These are phyloP conservation scores for Vimba vimba DNA, from an alignment of 2,113 vertebrate genomes.

Conservation along the genomic window DNA sequence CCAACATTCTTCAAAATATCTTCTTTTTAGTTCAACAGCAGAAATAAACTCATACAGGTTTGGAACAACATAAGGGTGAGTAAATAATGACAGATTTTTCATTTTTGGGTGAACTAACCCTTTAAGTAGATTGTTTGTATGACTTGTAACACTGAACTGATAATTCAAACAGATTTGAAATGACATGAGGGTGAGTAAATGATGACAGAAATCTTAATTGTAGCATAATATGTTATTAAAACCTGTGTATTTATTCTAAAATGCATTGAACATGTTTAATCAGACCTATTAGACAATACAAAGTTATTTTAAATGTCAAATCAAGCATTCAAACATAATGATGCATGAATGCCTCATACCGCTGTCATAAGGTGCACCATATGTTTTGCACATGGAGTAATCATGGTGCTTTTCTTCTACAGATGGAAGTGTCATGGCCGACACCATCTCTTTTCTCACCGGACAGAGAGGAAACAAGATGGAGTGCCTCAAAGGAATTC, in stretches of 20 bases:
- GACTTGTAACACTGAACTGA: not conserved
- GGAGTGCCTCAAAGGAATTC: constrained; percentile 16
- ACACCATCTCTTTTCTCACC: constrained; percentile 9
- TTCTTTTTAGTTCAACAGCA: not conserved
- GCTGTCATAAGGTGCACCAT: constrained; percentile 3
- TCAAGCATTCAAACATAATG: not conserved
- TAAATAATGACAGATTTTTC: no score
- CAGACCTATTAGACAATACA: not conserved
- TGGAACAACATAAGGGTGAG: no score
- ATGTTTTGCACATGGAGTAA: not conserved
- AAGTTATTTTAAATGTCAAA: not conserved
- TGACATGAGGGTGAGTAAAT: not conserved
- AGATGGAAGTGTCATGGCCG: constrained; percentile 12
- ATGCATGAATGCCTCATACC: not conserved
- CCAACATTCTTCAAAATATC: no score
- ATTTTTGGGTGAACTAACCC: no score
- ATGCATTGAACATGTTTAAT: not conserved
- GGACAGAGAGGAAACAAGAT: constrained; percentile 34
- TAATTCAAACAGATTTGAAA: not conserved
- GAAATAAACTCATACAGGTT: no score
- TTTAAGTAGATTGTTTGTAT: not conserved
- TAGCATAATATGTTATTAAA: constrained; percentile 20
- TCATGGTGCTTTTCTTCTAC: not conserved
- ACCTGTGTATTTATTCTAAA: constrained; percentile 13
- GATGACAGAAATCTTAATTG: not conserved